phyloP scores from a whole-genome alignment of 2,113 vertebrate species.

The Hippocampus comes region DNA sequence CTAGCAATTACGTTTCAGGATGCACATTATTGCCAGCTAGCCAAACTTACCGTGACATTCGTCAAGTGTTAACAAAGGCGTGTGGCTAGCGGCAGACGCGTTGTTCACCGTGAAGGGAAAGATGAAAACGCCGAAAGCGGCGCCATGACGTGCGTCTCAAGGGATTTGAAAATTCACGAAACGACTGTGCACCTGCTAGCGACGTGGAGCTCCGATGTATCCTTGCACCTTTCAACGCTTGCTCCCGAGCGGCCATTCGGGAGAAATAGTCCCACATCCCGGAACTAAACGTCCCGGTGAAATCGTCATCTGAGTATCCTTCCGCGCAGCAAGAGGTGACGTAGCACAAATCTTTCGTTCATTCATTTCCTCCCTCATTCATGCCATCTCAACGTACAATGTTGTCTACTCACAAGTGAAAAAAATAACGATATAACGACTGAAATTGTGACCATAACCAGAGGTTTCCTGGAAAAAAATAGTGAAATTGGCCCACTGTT shows the following conservation, averaged over 20 bases:
- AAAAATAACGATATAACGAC: background rate
- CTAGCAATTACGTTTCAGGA: constrained; percentile 21
- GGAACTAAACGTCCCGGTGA: constrained; percentile 43
- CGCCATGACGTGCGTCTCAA: constrained; percentile 16
- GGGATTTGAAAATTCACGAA: constrained; percentile 20
- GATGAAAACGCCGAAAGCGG: constrained; percentile 4
- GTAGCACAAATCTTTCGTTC: constrained; percentile 37
- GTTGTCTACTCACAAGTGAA: background rate
- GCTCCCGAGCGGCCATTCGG: background rate
- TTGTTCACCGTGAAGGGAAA: background rate
- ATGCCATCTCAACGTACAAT: background rate
- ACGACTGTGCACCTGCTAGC: constrained; percentile 58
- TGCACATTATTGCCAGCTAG: background rate
- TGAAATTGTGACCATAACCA: background rate
- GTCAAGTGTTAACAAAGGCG: constrained; percentile 5
- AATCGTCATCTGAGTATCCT: constrained; percentile 37
- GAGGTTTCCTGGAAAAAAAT: background rate
- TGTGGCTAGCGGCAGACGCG: background rate
- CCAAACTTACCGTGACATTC: constrained; percentile 55
- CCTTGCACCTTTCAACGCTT: constrained; percentile 39
- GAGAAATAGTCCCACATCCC: constrained; percentile 61
- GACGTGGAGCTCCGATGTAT: constrained; percentile 46
- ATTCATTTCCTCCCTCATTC: constrained; percentile 41
- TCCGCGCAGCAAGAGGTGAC: constrained; percentile 57
- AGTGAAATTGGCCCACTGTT: too few species aligned